Percentiles rank a stretch among this genome's conserved stretches.
phyloP scores from a whole-genome alignment of 2,797 vertebrate genomes.

The Emys orbicularis region DNA sequence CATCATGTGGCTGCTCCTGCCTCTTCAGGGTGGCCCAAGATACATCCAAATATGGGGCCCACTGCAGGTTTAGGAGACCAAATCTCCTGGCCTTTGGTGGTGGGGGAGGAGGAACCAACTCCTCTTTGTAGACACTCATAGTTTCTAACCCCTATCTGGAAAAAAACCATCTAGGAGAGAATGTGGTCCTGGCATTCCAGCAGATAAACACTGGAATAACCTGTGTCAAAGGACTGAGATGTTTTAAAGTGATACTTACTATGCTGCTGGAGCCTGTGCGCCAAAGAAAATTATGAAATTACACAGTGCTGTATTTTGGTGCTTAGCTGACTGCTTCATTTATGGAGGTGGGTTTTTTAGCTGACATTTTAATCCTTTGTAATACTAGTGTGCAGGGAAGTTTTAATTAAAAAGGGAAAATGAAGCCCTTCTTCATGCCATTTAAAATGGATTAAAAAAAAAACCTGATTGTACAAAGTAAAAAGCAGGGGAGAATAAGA shows the following conservation, averaged over 20 bases:
- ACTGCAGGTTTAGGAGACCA: not conserved
- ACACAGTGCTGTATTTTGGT: not conserved
- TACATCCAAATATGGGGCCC: not conserved
- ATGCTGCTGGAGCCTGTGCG: not conserved
- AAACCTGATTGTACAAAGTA: not conserved
- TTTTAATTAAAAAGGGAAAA: constrained; percentile 43
- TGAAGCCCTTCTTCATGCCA: constrained; percentile 11
- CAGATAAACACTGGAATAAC: not conserved
- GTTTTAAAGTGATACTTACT: not conserved
- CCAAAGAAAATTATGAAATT: not conserved
- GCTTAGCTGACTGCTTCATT: not conserved
- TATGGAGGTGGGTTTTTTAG: constrained; percentile 2
- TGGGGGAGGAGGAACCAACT: not conserved
- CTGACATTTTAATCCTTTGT: constrained; percentile 10
- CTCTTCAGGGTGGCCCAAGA: not conserved
- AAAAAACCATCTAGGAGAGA: not conserved
- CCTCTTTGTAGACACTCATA: not conserved
- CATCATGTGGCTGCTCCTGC: not conserved
- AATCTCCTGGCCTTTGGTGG: not conserved
- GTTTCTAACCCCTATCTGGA: not conserved
- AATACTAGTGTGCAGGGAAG: not conserved
- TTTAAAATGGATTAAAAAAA: constrained; percentile 12
- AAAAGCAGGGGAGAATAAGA: too few relatives aligned
- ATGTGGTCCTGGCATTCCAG: not conserved
- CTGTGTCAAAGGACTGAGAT: not conserved